Base-by-base conservation (phyloP, 2,888 invertebrate genomes). In the Neoscelio sp. region DNA sequence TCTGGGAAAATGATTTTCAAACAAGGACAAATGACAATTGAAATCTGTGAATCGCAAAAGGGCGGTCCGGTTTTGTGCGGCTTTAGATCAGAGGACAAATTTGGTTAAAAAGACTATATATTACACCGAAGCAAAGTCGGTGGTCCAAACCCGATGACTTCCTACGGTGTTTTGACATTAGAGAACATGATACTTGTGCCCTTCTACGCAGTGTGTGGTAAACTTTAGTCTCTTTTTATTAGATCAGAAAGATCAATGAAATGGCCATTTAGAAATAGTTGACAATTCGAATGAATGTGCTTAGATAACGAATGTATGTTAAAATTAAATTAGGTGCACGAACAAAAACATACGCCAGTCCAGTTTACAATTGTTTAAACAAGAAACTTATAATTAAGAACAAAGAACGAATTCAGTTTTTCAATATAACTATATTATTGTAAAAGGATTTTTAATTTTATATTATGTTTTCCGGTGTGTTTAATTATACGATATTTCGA, bases 141-240 rank as follows among this genome's bases (percentile, higher is more conserved):
- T 60, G 75, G 74, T 67, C 77, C 77, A 76, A 64, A 60, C 73
- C 44, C 56, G 60, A 5, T 26, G 71, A 70, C 74, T 78, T 77
- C 70, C 77, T 62, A 71, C 13, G 67, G 79, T 46, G 74, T 77
- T 60, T 28, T 56, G 50, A 62, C 78, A 74, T 44, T 13, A 18
- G 35, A 33, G 4, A 74, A 74, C 62, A 64, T 44, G 62, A 64
- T 56, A 56, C 68, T 62, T 74, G 78, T 68, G 78, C 62, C 76
- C 30, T 23, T 56, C 40, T 15, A 10, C 73, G 7, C 56, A 64
- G 65, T 67, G 60, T 60, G 67, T n/a, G 74, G 65, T 18, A n/a
- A 44, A 26, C 10, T 2, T 38, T 15, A 6, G 5, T n/a, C 17
- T 20, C 8, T 46, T 67, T 52, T 67, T 75, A 33, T 60, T 44